phyloP scores from a whole-genome alignment of 2,797 vertebrate species.

The Dipus sagitta region DNA sequence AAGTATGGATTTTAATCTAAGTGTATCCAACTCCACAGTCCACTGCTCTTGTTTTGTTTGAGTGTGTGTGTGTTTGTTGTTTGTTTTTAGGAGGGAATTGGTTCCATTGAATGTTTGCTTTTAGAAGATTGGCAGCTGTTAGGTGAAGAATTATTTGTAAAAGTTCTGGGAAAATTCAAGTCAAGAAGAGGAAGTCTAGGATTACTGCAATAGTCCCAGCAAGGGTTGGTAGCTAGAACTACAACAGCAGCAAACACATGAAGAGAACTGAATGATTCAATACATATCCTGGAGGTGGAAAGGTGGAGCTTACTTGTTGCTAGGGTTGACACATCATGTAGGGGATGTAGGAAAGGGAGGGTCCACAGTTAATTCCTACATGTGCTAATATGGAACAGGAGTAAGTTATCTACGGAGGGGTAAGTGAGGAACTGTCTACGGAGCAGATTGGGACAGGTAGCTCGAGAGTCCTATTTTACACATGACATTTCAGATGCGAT shows the following conservation, averaged over 20 bases:
- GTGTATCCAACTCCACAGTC: not conserved
- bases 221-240: not conserved
- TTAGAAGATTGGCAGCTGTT: not conserved
- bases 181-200: not conserved
- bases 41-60: not conserved
- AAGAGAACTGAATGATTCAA: not conserved
- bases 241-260: not conserved
- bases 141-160: not conserved
- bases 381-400: not conserved
- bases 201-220: not conserved
- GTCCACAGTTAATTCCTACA: not conserved
- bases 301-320: not conserved
- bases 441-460: not conserved
- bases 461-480: not conserved
- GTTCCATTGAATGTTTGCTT: not conserved
- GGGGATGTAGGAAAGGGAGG: not conserved
- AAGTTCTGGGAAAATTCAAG: not conserved
- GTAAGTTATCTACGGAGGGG: not conserved
- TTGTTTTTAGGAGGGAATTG: not conserved
- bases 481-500: not conserved
- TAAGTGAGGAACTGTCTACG: not conserved
- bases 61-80: not conserved
- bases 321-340: not conserved
- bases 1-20: slow-evolving; percentile 25
- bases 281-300: not conserved